Percentiles rank a stretch among this genome's conserved stretches.
These are phyloP conservation scores for Forbesichthys papilliferus DNA, from an alignment of 2,113 vertebrate genomes.

Conservation along the genomic window DNA sequence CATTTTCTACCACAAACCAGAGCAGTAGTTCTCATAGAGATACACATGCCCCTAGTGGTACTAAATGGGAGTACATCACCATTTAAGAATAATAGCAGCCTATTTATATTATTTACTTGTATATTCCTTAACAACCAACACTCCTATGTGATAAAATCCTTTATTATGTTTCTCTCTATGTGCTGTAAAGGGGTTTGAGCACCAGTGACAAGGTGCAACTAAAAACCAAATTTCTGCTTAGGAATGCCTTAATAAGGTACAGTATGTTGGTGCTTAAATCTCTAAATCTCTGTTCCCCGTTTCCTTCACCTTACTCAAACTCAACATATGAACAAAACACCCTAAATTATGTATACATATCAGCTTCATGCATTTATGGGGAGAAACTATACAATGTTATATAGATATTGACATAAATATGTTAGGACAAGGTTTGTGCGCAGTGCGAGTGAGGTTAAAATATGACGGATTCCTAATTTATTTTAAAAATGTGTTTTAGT, in stretches of 20 bases:
- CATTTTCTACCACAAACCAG: not conserved
- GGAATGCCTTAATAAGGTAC: not conserved
- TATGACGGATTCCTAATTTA: not conserved
- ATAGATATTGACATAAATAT: constrained; percentile 3
- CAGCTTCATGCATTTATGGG: constrained; percentile 52
- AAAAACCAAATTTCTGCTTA: not conserved
- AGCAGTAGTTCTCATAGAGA: not conserved
- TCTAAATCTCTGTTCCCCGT: not conserved
- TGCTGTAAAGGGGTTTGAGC: too few species aligned
- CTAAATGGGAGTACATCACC: constrained; percentile 5
- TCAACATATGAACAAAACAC: too few species aligned
- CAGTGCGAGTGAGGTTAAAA: not conserved
- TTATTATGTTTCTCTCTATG: too few species aligned
- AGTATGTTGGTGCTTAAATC: too few species aligned
- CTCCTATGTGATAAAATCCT: too few species aligned
- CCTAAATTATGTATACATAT: constrained; percentile 42
- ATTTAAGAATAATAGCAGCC: too few species aligned
- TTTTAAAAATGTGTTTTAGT: constrained; percentile 13
- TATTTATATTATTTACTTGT: too few species aligned
- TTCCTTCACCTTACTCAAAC: not conserved
- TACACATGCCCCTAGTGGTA: not conserved
- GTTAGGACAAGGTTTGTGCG: constrained; percentile 6
- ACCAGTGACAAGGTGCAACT: too few species aligned
- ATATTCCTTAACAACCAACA: too few species aligned
- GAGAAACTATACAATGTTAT: constrained; percentile 23